Base-by-base conservation (phyloP, 1,140 invertebrate genomes). In the Plectrocnemia conspersa region DNA sequence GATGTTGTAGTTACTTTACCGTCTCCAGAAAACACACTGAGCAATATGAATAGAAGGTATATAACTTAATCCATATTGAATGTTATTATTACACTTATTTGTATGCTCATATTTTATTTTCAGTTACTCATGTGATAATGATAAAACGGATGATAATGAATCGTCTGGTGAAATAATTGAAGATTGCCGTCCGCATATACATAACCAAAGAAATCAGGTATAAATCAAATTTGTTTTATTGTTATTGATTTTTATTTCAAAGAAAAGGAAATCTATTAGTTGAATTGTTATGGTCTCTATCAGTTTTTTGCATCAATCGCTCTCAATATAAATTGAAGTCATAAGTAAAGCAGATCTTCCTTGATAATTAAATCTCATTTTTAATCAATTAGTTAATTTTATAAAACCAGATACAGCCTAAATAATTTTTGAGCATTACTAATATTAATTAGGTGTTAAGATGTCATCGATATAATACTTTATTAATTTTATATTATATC, bases 1-100 rank as follows among this genome's bases (percentile, higher is more conserved):
- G 73, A 76, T 55, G 72, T 76, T 13, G 69, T 75, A 6, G 73
- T 75, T 3, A 64, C 71, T 32, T 62, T 74, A 32, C 73, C 73
- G 9, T 72, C 71, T 33, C 72, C 71, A 0, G 59, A 63, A 21
- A 70, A 68, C 44, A 61, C 65, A 2, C 35, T 64, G 22, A 66
- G 64, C 40, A 61, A 57, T 54, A 65, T 62, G 16, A 52, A 62
- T 38, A 58, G 59, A 55, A 62, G 59, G 59, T 62, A 58, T 23
- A 13, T 52, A 9, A 15, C 38, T 22, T 25, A 22, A 9, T 5
- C n/a, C 22, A 2, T 23, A 16, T 27, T 24, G 6, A 15, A 36
- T 27, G 24, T 44, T 13, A 35, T n/a, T 9, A 29, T 15, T 15
- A 13, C 18, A 41, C 32, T 5, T 32, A 52, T 44, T 25, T 48